phyloP scores from a whole-genome alignment of 2,888 invertebrate species.

The Alsophila aescularia region DNA sequence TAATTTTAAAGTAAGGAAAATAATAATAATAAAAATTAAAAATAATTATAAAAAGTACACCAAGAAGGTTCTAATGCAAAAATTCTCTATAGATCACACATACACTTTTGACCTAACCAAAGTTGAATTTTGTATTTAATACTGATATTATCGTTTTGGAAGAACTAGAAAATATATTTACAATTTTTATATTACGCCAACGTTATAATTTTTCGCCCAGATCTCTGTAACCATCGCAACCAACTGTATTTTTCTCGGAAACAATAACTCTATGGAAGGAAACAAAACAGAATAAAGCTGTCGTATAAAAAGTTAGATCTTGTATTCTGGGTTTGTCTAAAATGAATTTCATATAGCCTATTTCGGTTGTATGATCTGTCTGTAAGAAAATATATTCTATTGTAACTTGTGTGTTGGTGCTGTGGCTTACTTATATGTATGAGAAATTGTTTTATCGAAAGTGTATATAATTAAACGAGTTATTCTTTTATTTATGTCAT shows the following conservation, averaged over 20 bases:
- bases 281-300: constrained; percentile 38
- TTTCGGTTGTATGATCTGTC: constrained; percentile 61
- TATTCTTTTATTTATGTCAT: too few species aligned
- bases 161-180: constrained; percentile 84
- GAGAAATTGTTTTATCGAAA: too few species aligned
- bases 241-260: constrained; percentile 41
- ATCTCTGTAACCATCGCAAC: constrained; percentile 81
- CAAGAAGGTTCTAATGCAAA: constrained; percentile 73
- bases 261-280: constrained; percentile 3
- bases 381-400: constrained; percentile 83
- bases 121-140: constrained; percentile 84
- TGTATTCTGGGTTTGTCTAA: constrained; percentile 84
- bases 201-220: constrained; percentile 73
- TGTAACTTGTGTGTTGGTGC: constrained; percentile 70
- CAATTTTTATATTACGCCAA: constrained; percentile 74
- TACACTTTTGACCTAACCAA: constrained; percentile 83
- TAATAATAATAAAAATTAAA: constrained; percentile 56
- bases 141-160: constrained; percentile 81
- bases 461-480: too few species aligned
- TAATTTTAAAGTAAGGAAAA: constrained; percentile 64
- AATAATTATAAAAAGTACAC: constrained; percentile 71
- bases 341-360: constrained; percentile 79
- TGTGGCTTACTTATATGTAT: constrained; percentile 40
- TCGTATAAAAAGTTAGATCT: constrained; percentile 84
- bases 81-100: constrained; percentile 81